Conservation (phyloP, 53 echinoderm and acorn worm species). For the Astropecten irregularis region DNA sequence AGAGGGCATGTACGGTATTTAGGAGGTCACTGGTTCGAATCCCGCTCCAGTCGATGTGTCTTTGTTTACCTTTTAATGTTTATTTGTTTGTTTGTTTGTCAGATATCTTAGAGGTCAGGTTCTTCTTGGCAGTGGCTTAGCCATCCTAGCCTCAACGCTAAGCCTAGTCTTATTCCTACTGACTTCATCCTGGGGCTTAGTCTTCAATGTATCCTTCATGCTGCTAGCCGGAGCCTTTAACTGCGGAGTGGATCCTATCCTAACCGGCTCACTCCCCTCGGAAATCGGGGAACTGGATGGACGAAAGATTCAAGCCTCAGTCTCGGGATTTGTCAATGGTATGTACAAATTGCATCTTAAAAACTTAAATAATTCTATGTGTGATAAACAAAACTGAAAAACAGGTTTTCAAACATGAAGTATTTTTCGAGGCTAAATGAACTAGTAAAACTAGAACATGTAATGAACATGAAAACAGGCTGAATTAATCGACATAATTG, state of each 20-base stretch:
- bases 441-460: too few species aligned
- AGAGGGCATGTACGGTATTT: too few species aligned
- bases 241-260: slow-evolving; percentile 83
- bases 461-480: too few species aligned
- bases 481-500: too few species aligned
- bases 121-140: slow-evolving; percentile 52
- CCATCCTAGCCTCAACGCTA: slow-evolving; percentile 61
- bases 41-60: too few species aligned
- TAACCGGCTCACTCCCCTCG: slow-evolving; percentile 65
- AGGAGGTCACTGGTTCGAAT: too few species aligned
- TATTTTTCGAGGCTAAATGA: too few species aligned
- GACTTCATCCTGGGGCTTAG: slow-evolving; percentile 46
- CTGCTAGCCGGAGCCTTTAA: slow-evolving; percentile 69
- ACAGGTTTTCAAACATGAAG: background rate
- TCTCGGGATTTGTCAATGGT: slow-evolving; percentile 86
- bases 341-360: slow-evolving; percentile 22
- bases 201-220: slow-evolving; percentile 68
- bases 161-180: slow-evolving; percentile 67
- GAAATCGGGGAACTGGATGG: slow-evolving; percentile 62
- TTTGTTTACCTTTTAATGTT: too few species aligned
- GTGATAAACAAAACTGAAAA: background rate
- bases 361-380: background rate
- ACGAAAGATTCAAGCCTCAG: slow-evolving; percentile 62
- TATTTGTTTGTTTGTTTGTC: background rate
- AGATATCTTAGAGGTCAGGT: slow-evolving; percentile 56